Evolutionary conservation across 1,140 invertebrate species (phyloP).

Genomic region (Caenorhabditis tropicalis): DNA sequence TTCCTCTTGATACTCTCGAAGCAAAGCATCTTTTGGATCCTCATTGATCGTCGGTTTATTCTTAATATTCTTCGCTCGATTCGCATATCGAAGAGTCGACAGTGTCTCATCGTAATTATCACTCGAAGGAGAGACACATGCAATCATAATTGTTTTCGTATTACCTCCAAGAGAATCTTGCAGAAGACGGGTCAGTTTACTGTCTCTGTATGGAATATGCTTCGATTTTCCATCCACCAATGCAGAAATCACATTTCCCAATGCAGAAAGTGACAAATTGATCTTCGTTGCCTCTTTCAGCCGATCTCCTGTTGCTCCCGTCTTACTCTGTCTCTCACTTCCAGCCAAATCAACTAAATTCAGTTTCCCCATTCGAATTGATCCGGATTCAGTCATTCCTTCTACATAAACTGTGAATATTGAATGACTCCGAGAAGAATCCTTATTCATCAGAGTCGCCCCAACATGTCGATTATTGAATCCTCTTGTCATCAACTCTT

Average conservation of each 20-base stretch:
- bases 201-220: conserved; percentile 89
- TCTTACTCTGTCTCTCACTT: conserved; percentile 75
- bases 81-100: conserved; percentile 81
- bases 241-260: conserved; percentile 94
- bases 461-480: conserved; percentile 81
- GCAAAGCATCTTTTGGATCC: conserved; percentile 87
- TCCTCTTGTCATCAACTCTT: conserved; percentile 80
- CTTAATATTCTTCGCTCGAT: conserved; percentile 88
- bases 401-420: conserved; percentile 89
- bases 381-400: conserved; percentile 76
- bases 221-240: conserved; percentile 84
- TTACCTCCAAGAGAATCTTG: conserved; percentile 94
- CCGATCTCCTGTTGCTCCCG: conserved; percentile 86
- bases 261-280: conserved; percentile 88
- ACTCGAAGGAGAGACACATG: conserved; percentile 84
- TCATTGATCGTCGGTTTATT: conserved; percentile 93
- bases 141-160: conserved; percentile 95
- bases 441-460: conserved; percentile 85
- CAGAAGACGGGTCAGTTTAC: conserved; percentile 87
- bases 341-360: conserved; percentile 83
- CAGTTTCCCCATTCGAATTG: conserved; percentile 81
- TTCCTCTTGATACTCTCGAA: conserved; percentile 87
- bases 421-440: conserved; percentile 83
- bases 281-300: conserved; percentile 94
- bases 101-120: conserved; percentile 84